Conservation (phyloP, 1,140 invertebrate genomes). For the Microvelia longipes region DNA sequence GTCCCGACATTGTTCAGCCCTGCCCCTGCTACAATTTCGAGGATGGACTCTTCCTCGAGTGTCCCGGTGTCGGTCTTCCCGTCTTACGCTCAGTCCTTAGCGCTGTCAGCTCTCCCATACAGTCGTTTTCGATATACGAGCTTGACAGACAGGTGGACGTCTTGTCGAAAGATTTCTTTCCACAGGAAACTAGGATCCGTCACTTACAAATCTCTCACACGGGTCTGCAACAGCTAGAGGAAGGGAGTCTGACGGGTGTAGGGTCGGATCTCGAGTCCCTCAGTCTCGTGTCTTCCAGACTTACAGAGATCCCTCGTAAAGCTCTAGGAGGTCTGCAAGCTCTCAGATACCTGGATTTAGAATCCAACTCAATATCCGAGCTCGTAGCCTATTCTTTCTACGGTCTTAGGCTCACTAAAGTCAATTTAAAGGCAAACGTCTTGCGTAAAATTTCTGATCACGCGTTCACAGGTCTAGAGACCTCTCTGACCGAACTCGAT, state of each 20-base stretch:
- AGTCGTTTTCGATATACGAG: conserved; percentile 74
- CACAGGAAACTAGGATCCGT: conserved; percentile 49
- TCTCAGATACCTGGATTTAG: conserved; percentile 63
- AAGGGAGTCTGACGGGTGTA: conserved; percentile 53
- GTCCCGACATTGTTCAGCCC: conserved; percentile 53
- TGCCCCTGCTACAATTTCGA: conserved; percentile 85
- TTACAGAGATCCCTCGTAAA: conserved; percentile 63
- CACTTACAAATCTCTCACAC: conserved; percentile 72
- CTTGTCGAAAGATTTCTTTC: conserved; percentile 53
- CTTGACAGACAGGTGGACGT: conserved; percentile 56
- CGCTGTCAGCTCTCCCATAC: conserved; percentile 41
- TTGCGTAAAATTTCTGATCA: conserved; percentile 63
- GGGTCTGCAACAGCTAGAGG: conserved; percentile 52
- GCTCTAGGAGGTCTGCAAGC: conserved; percentile 54
- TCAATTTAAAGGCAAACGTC: conserved; percentile 70
- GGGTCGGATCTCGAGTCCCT: conserved; percentile 61
- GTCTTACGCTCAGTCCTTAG: conserved; percentile 36
- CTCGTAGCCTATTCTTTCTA: conserved; percentile 75
- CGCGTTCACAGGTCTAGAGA: conserved; percentile 69
- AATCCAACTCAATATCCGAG: conserved; percentile 65
- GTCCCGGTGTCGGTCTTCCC: conserved; percentile 55
- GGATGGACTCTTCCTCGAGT: conserved; percentile 77
- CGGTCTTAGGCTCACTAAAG: conserved; percentile 58
- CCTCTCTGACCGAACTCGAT: conserved; percentile 62
- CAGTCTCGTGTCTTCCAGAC: conserved; percentile 60